phyloP scores from a whole-genome alignment of 2,113 vertebrate species.

The Austrofundulus limnaeus region DNA sequence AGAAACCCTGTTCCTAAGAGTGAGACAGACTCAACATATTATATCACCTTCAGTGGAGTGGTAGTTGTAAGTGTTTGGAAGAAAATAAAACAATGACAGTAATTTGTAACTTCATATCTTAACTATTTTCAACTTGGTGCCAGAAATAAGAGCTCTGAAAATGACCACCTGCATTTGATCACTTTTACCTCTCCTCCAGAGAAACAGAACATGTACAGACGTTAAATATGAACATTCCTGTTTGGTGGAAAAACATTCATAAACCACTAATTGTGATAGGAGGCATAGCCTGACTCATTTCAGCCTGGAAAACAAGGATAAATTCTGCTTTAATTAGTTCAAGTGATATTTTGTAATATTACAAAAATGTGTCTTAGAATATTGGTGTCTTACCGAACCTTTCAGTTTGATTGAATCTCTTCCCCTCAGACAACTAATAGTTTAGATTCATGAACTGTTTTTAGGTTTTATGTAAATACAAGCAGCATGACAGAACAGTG shows the following conservation, averaged over 20 bases:
- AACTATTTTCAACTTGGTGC: slow-evolving; percentile 65
- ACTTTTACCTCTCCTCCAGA: slow-evolving; percentile 49
- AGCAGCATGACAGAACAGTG: too few relatives aligned
- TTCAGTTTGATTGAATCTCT: too few relatives aligned
- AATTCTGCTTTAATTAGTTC: slow-evolving; percentile 38
- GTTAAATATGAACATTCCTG: slow-evolving; percentile 58
- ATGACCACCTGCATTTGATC: slow-evolving; percentile 77
- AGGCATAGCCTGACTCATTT: slow-evolving; percentile 45
- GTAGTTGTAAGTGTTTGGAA: slow-evolving; percentile 54
- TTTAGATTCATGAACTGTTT: too few relatives aligned
- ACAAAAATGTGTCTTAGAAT: not conserved
- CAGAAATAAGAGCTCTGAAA: slow-evolving; percentile 63
- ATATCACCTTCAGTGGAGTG: slow-evolving; percentile 47
- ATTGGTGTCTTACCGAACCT: too few relatives aligned
- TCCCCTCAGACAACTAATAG: too few relatives aligned
- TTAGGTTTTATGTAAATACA: too few relatives aligned
- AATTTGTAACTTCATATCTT: slow-evolving; percentile 75
- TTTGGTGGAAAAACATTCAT: slow-evolving; percentile 56
- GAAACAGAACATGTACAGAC: slow-evolving; percentile 54
- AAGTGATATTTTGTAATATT: not conserved
- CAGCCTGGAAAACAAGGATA: slow-evolving; percentile 57
- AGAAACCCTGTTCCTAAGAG: slow-evolving; percentile 27
- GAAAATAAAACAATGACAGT: slow-evolving; percentile 53
- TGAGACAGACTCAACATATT: slow-evolving; percentile 25
- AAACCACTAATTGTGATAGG: slow-evolving; percentile 26